phyloP scores from a whole-genome alignment of 2,797 vertebrate species.

The Serranus cabrilla region DNA sequence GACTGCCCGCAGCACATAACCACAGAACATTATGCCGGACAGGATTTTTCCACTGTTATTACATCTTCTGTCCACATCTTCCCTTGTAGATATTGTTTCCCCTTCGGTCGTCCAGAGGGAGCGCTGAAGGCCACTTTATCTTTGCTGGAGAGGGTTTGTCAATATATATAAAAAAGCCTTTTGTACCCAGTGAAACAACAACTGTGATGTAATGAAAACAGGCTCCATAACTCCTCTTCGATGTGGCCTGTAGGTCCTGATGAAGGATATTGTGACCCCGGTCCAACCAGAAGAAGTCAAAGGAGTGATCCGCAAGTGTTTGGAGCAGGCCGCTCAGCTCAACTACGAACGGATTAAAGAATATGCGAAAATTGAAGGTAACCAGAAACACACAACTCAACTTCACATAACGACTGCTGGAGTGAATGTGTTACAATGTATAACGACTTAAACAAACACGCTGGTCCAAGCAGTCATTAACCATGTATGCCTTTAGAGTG shows the following conservation, averaged over 20 bases:
- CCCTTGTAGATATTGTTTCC: conserved; percentile 95
- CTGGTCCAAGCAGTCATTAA: conserved; percentile 12
- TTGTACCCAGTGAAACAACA: conserved; percentile 11
- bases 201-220: conserved; percentile 14
- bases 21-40: neutral
- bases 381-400: conserved; percentile 59
- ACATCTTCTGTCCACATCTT: conserved; percentile 38
- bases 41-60: neutral
- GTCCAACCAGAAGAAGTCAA: conserved; percentile 99
- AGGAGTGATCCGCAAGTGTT: conserved; percentile 98
- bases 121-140: conserved; percentile 99
- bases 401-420: conserved; percentile 6
- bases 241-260: conserved; percentile 86
- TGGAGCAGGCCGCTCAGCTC: conserved; percentile 98
- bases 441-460: conserved; percentile 7
- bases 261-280: conserved; percentile 99
- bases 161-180: conserved; percentile 23
- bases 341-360: conserved; percentile 98
- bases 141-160: conserved; percentile 96
- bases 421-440: conserved; percentile 9
- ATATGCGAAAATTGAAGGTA: conserved; percentile 99
- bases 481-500: conserved; percentile 27
- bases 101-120: conserved; percentile 98
- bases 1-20: conserved; percentile 29
- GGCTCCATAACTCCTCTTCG: conserved; percentile 18